Evolutionary conservation across 2,888 invertebrate species (phyloP).

Genomic region (Mesorhabditis sp.): DNA sequence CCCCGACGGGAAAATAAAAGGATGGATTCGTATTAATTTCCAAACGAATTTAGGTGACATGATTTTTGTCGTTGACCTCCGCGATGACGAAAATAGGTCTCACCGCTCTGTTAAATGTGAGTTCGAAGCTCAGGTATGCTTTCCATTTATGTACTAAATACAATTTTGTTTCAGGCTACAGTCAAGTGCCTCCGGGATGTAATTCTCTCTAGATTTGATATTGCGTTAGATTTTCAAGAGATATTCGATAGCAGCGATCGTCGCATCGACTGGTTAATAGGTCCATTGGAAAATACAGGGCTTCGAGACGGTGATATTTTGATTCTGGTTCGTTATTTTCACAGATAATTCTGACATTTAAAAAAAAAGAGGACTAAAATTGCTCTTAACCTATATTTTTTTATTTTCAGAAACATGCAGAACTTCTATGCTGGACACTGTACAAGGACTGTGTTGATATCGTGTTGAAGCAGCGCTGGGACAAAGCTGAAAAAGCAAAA

Average conservation of each 20-base stretch:
- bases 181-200: constrained; percentile 11
- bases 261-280: constrained; percentile 11
- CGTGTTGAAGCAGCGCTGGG: constrained; percentile 7
- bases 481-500: neutral
- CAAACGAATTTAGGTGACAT: neutral
- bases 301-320: constrained; percentile 14
- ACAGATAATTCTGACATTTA: constrained; percentile 11
- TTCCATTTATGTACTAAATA: constrained; percentile 11
- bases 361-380: constrained; percentile 15
- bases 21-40: neutral
- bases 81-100: constrained; percentile 8
- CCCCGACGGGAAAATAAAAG: too few species aligned
- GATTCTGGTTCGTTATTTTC: constrained; percentile 17
- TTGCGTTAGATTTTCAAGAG: constrained; percentile 15
- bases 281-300: constrained; percentile 12
- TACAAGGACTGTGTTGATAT: neutral
- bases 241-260: constrained; percentile 12
- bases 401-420: constrained; percentile 8
- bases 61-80: neutral
- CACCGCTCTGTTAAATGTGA: constrained; percentile 7
- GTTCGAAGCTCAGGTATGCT: constrained; percentile 10
- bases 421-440: constrained; percentile 1
- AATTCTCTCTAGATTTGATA: constrained; percentile 11
- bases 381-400: constrained; percentile 15
- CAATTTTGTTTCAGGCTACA: constrained; percentile 19